These are phyloP conservation scores for Promerops cafer DNA, from an alignment of 2,113 vertebrate genomes.

Conservation along the genomic window DNA sequence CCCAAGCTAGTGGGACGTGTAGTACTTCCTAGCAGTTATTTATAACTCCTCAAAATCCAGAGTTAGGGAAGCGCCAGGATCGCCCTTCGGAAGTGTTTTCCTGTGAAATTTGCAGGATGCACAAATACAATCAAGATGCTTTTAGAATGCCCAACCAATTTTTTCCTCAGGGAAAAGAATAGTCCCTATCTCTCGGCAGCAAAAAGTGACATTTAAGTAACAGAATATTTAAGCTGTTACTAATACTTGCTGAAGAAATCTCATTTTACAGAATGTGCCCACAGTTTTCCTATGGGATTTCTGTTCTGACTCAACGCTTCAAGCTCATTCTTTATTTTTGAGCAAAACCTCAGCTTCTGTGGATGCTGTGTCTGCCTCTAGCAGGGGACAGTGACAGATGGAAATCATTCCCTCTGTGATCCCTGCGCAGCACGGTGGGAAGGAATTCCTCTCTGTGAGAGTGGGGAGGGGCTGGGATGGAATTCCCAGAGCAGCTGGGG, in stretches of 20 bases:
- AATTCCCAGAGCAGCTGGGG: neutral
- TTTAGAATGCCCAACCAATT: neutral
- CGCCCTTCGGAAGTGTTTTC: neutral
- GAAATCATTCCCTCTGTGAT: neutral
- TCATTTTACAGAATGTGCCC: neutral
- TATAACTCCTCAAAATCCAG: neutral
- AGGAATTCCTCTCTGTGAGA: neutral
- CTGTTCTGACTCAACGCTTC: neutral
- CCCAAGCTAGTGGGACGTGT: neutral
- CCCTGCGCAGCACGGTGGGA: accelerated
- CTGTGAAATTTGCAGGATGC: neutral
- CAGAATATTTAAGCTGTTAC: neutral
- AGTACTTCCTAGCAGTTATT: constrained; percentile 17
- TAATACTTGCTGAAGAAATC: neutral
- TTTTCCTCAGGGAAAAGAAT: neutral
- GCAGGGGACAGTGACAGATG: neutral
- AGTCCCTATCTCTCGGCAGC: neutral
- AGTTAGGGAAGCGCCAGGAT: neutral
- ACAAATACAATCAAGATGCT: neutral
- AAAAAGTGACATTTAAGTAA: neutral
- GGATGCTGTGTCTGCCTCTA: neutral
- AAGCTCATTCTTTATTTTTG: neutral
- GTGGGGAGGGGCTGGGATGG: neutral
- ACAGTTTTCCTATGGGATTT: neutral
- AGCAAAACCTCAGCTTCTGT: neutral